phyloP scores from a whole-genome alignment of 2,113 vertebrate species.

The Myiagra hebetior region DNA sequence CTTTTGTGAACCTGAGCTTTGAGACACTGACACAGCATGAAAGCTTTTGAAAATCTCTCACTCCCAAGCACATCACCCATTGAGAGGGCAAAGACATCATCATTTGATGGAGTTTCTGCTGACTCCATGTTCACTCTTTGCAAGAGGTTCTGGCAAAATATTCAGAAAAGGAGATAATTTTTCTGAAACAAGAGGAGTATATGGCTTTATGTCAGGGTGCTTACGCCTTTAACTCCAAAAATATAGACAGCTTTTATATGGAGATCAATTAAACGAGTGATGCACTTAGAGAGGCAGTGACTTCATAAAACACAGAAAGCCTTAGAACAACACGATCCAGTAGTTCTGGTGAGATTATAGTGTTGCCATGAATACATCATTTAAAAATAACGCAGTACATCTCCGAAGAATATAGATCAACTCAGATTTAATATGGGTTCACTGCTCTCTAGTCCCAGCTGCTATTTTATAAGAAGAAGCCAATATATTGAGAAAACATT shows the following conservation, averaged over 20 bases:
- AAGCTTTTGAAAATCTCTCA: not conserved
- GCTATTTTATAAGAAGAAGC: not conserved
- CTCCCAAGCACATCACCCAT: not conserved
- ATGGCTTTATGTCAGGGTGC: not conserved
- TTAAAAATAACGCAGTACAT: not conserved
- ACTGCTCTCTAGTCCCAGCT: not conserved
- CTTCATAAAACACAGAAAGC: not conserved
- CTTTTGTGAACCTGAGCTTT: not conserved
- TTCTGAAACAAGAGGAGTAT: not conserved
- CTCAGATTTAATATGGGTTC: not conserved
- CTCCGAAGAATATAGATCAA: not conserved
- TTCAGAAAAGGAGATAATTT: not conserved
- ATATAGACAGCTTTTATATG: not conserved
- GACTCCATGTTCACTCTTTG: not conserved
- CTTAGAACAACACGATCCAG: not conserved
- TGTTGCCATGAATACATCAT: not conserved
- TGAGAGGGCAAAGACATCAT: not conserved
- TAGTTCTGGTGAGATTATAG: not conserved
- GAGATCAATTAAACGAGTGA: not conserved
- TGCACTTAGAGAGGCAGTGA: not conserved
- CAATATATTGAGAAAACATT: not conserved
- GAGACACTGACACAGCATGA: not conserved
- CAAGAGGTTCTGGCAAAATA: not conserved
- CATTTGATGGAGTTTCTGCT: not conserved
- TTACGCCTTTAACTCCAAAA: not conserved